Evolutionary conservation across 2,797 vertebrate genomes (phyloP), one percentile per base, ranked within the genome.

Genomic region (Forpus xanthops): DNA sequence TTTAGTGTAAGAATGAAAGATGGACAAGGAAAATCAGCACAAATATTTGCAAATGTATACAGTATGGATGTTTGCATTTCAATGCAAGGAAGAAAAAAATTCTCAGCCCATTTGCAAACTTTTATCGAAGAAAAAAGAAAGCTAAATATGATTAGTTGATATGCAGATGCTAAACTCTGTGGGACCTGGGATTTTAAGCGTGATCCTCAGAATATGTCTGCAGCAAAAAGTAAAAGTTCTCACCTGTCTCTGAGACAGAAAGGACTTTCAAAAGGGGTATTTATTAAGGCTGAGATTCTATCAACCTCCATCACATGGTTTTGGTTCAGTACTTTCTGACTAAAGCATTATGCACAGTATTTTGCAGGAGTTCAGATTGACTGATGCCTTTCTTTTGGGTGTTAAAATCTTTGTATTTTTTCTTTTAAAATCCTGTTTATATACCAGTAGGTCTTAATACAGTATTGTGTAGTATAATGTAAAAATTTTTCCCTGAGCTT

Each of bases 261-360:
- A 12, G 8, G 52, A 55, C 30, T 84, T 92, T 80, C 49, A 33
- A 65, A 84, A 56, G 60, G 4, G 8, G 60, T 55, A 74, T 79
- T 80, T 71, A 35, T 83, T 49, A 27, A 35, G n/a, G 19, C 19
- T 80, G 60, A 52, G n/a, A 44, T 89, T 78, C 66, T 41, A 14
- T 47, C 45, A 68, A 19, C 2, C 0, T 72, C 28, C 0, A 0
- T 64, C 35, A 30, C 13, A 6, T 9, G 5, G 11, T 44, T 84
- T 78, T 47, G 56, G 41, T 73, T 15, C 28, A 65, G 15, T 47
- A 42, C 6, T 78, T 92, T 74, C 80, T 44, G 24, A 52, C 39
- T 80, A 30, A 81, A 79, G 28, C 33, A 21, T 37, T 68, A 55
- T 71, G 6, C 9, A 8, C 8, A 64, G 39, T 93, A 3, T 74